These are phyloP conservation scores for Telmatochromis brichardi DNA, from an alignment of 2,113 vertebrate genomes.

Conservation along the genomic window DNA sequence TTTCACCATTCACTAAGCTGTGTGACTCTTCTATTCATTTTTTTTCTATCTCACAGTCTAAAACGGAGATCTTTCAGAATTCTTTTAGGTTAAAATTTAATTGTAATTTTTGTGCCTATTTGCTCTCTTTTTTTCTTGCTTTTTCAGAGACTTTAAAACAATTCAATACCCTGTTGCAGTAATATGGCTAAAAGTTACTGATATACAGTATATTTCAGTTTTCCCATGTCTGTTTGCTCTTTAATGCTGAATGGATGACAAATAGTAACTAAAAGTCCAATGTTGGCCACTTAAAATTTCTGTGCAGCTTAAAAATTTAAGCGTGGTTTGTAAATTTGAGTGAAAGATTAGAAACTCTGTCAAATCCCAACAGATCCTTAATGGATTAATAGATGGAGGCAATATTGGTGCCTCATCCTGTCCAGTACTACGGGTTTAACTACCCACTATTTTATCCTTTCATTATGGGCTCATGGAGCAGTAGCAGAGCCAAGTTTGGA, in stretches of 20 bases:
- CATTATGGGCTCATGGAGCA: not conserved
- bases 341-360: not conserved
- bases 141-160: not conserved
- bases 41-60: not conserved
- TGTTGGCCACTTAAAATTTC: not conserved
- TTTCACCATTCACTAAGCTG: not conserved
- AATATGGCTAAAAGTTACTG: not conserved
- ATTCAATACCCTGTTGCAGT: not conserved
- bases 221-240: not conserved
- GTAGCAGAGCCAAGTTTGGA: not conserved
- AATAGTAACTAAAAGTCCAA: not conserved
- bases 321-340: not conserved
- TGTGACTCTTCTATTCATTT: not conserved
- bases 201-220: not conserved
- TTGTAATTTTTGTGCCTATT: not conserved
- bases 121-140: not conserved
- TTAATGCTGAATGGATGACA: not conserved
- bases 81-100: accelerated
- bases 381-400: not conserved
- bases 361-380: not conserved
- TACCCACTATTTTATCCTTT: not conserved
- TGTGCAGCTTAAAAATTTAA: not conserved
- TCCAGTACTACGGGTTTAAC: not conserved
- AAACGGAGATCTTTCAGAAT: not conserved
- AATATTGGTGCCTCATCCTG: not conserved